Evolutionary conservation across 92 coral and sea anemone species (phyloP).

Genomic region (Desmophyllum pertusum): DNA sequence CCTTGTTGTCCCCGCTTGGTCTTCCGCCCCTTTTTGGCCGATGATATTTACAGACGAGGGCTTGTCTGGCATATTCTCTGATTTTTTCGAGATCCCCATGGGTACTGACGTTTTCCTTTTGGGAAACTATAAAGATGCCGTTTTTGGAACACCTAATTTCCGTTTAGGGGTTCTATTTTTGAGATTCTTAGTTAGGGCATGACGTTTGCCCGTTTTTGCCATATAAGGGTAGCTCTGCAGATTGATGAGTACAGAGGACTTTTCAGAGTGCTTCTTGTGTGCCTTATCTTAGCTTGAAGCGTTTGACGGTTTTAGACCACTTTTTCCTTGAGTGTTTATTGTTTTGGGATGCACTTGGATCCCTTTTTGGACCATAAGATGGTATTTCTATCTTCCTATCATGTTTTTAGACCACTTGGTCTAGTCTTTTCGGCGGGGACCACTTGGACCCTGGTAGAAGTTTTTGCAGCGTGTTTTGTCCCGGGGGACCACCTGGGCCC

Average conservation of each 20-base stretch:
- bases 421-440: not conserved
- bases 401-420: not conserved
- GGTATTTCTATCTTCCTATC: too few relatives aligned
- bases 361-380: not conserved
- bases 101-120: slow-evolving; percentile 3
- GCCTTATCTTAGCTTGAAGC: not conserved
- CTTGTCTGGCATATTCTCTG: slow-evolving; percentile 11
- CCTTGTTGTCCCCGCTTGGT: slow-evolving; percentile 33
- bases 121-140: slow-evolving; percentile 5
- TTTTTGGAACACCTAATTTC: slow-evolving; percentile 1
- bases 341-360: not conserved
- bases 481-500: not conserved
- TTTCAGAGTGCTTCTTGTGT: not conserved
- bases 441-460: slow-evolving; percentile 9
- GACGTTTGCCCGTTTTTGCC: not conserved
- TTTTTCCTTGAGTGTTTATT: not conserved
- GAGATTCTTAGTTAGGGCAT: not conserved
- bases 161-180: slow-evolving; percentile 12
- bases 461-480: not conserved
- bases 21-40: slow-evolving; percentile 18
- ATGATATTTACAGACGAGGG: slow-evolving; percentile 18
- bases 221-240: not conserved
- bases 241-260: too few relatives aligned
- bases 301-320: not conserved
- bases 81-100: slow-evolving; percentile 8